A percentile compares a stretch with the other conserved stretches of the same genome.
Conservation (phyloP, 2,888 invertebrate genomes). For the Himalopsyche kuldschensis region DNA sequence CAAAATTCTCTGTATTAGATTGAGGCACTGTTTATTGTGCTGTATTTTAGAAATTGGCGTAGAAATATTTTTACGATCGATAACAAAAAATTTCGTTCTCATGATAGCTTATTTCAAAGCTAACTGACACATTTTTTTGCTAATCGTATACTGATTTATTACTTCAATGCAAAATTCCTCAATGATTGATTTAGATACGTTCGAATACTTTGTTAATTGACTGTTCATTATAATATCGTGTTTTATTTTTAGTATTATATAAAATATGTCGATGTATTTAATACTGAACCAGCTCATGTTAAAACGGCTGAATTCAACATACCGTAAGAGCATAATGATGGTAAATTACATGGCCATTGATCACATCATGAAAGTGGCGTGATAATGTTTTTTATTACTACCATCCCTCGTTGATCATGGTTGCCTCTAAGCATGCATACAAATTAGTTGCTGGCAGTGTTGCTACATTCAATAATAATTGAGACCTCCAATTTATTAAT, state of each 20-base stretch:
- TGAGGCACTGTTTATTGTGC: too few relatives aligned
- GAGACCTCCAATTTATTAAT: background rate
- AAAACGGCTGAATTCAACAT: background rate
- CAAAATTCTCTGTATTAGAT: too few relatives aligned
- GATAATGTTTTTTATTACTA: background rate
- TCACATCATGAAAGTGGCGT: background rate
- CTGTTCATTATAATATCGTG: too few relatives aligned
- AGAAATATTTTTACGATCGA: too few relatives aligned
- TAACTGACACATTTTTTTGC: too few relatives aligned
- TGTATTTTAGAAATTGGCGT: too few relatives aligned
- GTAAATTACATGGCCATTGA: background rate
- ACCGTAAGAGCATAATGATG: background rate
- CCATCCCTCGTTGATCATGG: background rate
- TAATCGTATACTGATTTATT: too few relatives aligned
- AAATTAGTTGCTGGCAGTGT: background rate
- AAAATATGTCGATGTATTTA: background rate
- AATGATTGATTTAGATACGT: too few relatives aligned
- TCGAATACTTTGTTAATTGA: too few relatives aligned
- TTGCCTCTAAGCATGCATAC: background rate
- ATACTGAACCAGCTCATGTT: background rate
- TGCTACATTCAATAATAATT: background rate
- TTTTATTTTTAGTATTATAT: background rate
- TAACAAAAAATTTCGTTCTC: too few relatives aligned
- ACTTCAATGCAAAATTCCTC: too few relatives aligned
- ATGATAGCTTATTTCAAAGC: too few relatives aligned